Evolutionary conservation across 1,140 invertebrate genomes (phyloP).

Genomic region (Dendrolimus punctatus): DNA sequence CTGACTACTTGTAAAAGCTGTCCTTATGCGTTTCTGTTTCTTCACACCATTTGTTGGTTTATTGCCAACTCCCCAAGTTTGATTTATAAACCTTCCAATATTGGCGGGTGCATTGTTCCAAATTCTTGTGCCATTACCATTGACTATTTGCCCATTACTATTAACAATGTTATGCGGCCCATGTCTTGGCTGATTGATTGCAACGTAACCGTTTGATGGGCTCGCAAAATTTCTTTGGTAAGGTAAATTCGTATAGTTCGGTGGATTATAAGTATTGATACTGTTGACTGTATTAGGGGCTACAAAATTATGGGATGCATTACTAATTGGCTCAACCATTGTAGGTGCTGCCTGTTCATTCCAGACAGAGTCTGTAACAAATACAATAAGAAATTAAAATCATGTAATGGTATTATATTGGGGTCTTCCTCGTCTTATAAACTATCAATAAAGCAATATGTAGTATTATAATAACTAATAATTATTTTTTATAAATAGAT

Average conservation of each 20-base stretch:
- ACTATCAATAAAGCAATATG: too few relatives aligned
- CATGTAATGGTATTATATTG: background rate
- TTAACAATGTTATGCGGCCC: background rate
- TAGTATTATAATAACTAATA: too few relatives aligned
- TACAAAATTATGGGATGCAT: background rate
- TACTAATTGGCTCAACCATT: constrained; percentile 6
- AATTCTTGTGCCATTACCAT: background rate
- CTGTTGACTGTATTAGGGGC: constrained; percentile 1
- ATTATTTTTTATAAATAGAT: too few relatives aligned
- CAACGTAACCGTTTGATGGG: background rate
- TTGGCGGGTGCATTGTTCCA: constrained; percentile 4
- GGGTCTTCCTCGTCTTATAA: too few relatives aligned
- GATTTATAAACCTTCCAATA: constrained; percentile 7
- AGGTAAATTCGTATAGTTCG: constrained; percentile 5
- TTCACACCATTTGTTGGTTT: constrained; percentile 14
- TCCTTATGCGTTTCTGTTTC: constrained; percentile 81
- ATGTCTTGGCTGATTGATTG: constrained; percentile 1
- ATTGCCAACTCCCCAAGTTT: background rate
- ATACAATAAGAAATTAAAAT: background rate
- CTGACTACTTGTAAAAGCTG: constrained; percentile 95
- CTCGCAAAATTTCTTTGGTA: constrained; percentile 2
- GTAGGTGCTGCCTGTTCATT: constrained; percentile 1
- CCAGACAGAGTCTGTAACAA: constrained; percentile 15
- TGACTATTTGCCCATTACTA: background rate
- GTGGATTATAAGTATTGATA: constrained; percentile 3